Percentiles rank a stretch among this genome's conserved stretches.
Conservation (phyloP, 2,113 vertebrate genomes). For the Misgurnus anguillicaudatus region DNA sequence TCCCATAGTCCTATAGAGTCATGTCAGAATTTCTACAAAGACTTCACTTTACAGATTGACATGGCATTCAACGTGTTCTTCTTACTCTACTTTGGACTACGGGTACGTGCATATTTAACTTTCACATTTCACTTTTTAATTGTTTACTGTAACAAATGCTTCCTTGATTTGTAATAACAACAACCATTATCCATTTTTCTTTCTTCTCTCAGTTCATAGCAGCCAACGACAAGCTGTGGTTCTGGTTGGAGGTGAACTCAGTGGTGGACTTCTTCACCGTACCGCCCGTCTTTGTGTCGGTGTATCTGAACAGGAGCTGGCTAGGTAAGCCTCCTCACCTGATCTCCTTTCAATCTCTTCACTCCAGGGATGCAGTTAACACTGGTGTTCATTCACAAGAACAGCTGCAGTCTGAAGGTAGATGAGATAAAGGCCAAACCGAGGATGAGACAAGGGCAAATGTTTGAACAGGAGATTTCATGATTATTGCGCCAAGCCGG, state of each 20-base stretch:
- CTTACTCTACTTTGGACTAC: conserved; percentile 97
- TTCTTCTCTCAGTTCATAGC: conserved; percentile 88
- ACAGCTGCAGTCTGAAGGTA: conserved; percentile 58
- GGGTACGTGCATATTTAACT: conserved; percentile 80
- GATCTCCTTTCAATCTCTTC: conserved; percentile 42
- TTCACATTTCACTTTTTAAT: neutral
- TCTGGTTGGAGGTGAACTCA: conserved; percentile 99
- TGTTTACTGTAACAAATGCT: neutral
- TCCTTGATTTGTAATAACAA: neutral
- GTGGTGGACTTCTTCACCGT: conserved; percentile 99
- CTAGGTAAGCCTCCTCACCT: conserved; percentile 84
- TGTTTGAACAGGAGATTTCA: conserved; percentile 29
- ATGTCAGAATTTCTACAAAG: conserved; percentile 99
- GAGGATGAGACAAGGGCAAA: conserved; percentile 9
- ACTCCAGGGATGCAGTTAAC: conserved; percentile 63
- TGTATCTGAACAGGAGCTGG: conserved; percentile 99
- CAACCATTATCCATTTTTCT: neutral
- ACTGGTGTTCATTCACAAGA: conserved; percentile 63
- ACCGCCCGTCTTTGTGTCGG: conserved; percentile 97
- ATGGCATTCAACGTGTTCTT: conserved; percentile 99
- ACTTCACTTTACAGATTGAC: conserved; percentile 99
- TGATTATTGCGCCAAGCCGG: conserved; percentile 16
- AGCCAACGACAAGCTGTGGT: conserved; percentile 99
- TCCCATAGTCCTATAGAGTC: conserved; percentile 95
- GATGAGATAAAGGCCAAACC: neutral